phyloP scores from a whole-genome alignment of 2,797 vertebrate species.

The Lophotriccus pileatus region DNA sequence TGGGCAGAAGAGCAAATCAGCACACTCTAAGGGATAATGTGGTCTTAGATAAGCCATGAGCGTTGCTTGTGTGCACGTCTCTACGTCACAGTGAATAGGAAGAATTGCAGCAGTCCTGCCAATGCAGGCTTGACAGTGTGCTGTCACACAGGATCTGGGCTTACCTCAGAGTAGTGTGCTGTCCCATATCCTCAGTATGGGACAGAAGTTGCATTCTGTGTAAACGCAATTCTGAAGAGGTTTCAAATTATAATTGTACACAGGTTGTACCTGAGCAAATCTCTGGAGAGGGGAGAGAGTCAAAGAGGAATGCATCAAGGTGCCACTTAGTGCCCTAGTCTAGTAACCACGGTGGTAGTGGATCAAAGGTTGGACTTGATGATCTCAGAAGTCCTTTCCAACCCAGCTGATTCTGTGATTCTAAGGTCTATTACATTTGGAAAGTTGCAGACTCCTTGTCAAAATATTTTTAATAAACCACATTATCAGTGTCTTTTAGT shows the following conservation, averaged over 20 bases:
- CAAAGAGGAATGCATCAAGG: background rate
- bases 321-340: too few relatives aligned
- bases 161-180: rapidly evolving
- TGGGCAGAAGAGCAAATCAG: background rate
- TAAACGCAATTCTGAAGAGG: background rate
- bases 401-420: too few relatives aligned
- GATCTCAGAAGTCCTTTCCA: too few relatives aligned
- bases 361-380: too few relatives aligned
- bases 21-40: background rate
- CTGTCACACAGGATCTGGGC: background rate
- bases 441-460: background rate
- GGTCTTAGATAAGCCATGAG: background rate
- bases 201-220: background rate
- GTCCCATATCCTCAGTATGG: background rate
- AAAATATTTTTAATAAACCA: background rate
- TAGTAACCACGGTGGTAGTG: too few relatives aligned
- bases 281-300: background rate
- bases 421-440: background rate
- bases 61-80: background rate
- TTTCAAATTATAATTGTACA: background rate
- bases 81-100: background rate
- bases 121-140: background rate
- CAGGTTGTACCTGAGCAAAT: background rate
- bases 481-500: background rate
- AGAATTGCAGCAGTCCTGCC: background rate